Percentiles rank a stretch among this genome's conserved stretches.
Evolutionary conservation across 1,140 invertebrate genomes (phyloP).

Genomic region (Catajapyx aquilonaris): DNA sequence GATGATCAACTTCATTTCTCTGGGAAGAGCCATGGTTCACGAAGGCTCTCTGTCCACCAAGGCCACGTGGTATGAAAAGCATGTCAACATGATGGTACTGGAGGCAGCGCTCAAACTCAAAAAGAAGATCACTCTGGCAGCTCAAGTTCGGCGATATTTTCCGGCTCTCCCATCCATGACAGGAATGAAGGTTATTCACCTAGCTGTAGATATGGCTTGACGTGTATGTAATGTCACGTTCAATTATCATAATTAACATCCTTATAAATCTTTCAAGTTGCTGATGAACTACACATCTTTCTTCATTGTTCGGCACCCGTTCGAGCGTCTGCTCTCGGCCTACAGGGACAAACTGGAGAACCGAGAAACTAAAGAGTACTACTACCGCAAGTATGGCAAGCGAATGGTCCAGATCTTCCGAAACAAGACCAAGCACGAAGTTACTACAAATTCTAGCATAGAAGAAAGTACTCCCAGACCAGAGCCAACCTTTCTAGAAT

Average conservation of each 20-base stretch:
- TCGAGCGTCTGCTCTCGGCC: constrained; percentile 37
- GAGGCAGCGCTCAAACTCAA: too few species aligned
- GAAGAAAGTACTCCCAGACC: constrained; percentile 1
- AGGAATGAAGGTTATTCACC: too few species aligned
- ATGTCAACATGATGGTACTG: too few species aligned
- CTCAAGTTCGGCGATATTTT: too few species aligned
- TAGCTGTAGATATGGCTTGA: too few species aligned
- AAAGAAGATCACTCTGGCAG: too few species aligned
- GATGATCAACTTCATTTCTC: constrained; percentile 11
- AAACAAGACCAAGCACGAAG: background rate
- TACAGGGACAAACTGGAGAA: constrained; percentile 40
- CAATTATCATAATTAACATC: too few species aligned
- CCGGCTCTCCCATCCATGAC: too few species aligned
- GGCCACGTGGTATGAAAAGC: too few species aligned
- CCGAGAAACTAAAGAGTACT: constrained; percentile 22
- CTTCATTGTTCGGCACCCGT: constrained; percentile 35
- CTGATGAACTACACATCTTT: constrained; percentile 10
- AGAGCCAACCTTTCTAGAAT: constrained; percentile 14
- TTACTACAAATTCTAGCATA: too few species aligned
- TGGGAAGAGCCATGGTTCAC: constrained; percentile 2
- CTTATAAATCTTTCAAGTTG: background rate
- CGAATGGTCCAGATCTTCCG: constrained; percentile 31
- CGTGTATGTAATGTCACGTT: too few species aligned
- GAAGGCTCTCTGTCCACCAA: too few species aligned
- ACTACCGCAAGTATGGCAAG: constrained; percentile 31